A percentile compares a stretch with the other conserved stretches of the same genome.
These are phyloP conservation scores for Leptothorax acervorum DNA, from an alignment of 2,888 invertebrate genomes.

Conservation along the genomic window DNA sequence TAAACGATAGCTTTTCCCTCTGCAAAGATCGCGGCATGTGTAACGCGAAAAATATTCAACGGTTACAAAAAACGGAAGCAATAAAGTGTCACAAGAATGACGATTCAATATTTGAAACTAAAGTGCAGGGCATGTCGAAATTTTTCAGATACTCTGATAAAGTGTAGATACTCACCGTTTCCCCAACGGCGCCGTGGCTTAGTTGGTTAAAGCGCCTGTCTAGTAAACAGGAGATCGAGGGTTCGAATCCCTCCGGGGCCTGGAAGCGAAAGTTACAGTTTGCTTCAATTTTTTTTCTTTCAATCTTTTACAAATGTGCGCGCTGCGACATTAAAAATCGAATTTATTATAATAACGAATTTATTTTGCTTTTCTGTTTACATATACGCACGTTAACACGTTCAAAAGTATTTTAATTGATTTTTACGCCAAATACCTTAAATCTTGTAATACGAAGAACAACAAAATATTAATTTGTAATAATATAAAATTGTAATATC, in stretches of 20 bases:
- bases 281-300: conserved; percentile 21
- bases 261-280: conserved; percentile 65
- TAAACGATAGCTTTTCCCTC: not conserved
- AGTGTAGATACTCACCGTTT: not conserved
- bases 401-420: not conserved
- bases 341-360: not conserved
- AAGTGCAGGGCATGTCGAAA: not conserved
- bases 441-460: not conserved
- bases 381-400: not conserved
- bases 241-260: conserved; percentile 90
- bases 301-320: not conserved
- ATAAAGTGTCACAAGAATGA: not conserved
- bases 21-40: not conserved
- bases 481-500: not conserved
- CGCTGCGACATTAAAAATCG: not conserved
- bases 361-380: not conserved
- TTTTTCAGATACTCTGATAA: not conserved
- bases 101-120: not conserved
- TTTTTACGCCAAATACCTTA: not conserved
- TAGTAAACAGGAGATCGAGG: conserved; percentile 91
- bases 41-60: not conserved
- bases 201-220: conserved; percentile 93
- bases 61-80: not conserved
- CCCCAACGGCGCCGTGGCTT: conserved; percentile 89
- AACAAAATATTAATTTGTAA: not conserved